phyloP scores from a whole-genome alignment of 1,140 invertebrate species.

The Achatina immaculata region DNA sequence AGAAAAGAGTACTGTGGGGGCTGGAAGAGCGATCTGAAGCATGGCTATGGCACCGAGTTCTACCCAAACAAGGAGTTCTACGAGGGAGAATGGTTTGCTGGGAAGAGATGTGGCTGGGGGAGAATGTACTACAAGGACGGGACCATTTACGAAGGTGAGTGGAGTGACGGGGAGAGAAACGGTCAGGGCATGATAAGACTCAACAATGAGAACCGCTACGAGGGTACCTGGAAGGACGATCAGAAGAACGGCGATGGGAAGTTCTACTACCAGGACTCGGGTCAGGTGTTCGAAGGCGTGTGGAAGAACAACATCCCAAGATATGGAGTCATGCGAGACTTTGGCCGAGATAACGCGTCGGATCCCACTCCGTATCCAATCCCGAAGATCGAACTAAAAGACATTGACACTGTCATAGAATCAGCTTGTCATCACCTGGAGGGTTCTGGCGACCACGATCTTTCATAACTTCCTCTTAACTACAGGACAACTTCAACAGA shows the following conservation, averaged over 20 bases:
- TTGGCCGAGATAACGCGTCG: slow-evolving; percentile 66
- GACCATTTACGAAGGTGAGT: slow-evolving; percentile 72
- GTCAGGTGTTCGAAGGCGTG: slow-evolving; percentile 70
- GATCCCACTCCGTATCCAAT: slow-evolving; percentile 70
- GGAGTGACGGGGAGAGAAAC: slow-evolving; percentile 69
- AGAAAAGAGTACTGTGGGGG: slow-evolving; percentile 70
- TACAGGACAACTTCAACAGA: no score
- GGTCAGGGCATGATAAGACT: slow-evolving; percentile 70
- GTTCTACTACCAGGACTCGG: slow-evolving; percentile 70
- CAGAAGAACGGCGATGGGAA: slow-evolving; percentile 72
- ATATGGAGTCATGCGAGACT: slow-evolving; percentile 70
- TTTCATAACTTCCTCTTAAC: no score
- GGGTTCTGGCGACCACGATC: neutral
- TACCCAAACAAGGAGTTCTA: slow-evolving; percentile 69
- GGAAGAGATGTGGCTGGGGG: slow-evolving; percentile 71
- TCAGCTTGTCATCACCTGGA: neutral
- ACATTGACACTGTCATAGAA: neutral
- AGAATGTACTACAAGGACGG: slow-evolving; percentile 71
- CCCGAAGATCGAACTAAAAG: slow-evolving; percentile 48
- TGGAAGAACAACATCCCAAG: slow-evolving; percentile 71
- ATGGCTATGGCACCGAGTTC: slow-evolving; percentile 71
- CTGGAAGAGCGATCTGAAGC: slow-evolving; percentile 71
- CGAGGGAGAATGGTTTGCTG: slow-evolving; percentile 72
- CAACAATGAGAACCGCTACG: slow-evolving; percentile 72
- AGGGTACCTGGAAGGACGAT: slow-evolving; percentile 70